Evolutionary conservation across 2,113 vertebrate genomes (phyloP).

Genomic region (Macaca nemestrina): DNA sequence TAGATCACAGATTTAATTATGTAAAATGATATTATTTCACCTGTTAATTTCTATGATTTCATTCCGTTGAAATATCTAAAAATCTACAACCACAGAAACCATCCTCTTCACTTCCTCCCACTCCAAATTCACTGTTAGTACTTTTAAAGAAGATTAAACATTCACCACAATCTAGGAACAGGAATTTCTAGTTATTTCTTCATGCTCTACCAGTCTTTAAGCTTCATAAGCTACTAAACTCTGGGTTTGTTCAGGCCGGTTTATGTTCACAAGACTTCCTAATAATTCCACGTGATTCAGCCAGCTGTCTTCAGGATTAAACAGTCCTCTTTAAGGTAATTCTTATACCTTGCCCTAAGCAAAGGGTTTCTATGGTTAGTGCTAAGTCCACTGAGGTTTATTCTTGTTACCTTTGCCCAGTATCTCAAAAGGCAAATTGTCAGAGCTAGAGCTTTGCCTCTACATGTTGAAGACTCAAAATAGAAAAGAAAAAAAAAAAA

Average conservation of each 20-base stretch:
- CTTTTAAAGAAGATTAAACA: conserved; percentile 33
- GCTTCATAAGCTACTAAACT: neutral
- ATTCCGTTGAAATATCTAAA: neutral
- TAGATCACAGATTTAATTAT: neutral
- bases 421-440: conserved; percentile 57
- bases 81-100: neutral
- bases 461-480: conserved; percentile 65
- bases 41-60: conserved; percentile 4
- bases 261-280: conserved; percentile 2
- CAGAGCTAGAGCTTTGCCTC: conserved; percentile 44
- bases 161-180: neutral
- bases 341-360: neutral
- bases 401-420: neutral
- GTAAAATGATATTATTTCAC: neutral
- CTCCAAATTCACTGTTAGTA: neutral
- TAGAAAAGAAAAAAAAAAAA: neutral
- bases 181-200: neutral
- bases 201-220: neutral
- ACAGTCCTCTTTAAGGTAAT: neutral
- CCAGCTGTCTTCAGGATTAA: neutral
- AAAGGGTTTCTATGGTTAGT: conserved; percentile 14
- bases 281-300: conserved; percentile 22
- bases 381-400: neutral
- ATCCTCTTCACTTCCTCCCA: neutral
- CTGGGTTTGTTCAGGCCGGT: neutral